These are phyloP conservation scores for Brachycybe producta DNA, from an alignment of 2,888 invertebrate genomes.

Conservation along the genomic window DNA sequence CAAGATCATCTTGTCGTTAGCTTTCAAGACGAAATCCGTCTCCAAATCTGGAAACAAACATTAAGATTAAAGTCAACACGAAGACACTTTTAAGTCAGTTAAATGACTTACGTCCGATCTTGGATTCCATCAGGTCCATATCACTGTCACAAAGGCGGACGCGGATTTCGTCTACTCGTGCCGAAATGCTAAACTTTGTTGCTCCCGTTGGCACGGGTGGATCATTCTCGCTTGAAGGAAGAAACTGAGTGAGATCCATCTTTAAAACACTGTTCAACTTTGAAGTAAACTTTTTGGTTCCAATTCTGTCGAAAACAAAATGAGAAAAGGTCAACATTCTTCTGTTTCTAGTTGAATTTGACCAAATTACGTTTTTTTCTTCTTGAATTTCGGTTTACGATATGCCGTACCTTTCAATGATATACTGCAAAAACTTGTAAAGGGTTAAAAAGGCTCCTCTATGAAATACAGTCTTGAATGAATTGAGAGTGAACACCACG, in stretches of 20 bases:
- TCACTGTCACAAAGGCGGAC: conserved; percentile 56
- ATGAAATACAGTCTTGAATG: conserved; percentile 51
- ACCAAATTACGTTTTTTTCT: not conserved
- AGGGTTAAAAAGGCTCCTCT: conserved; percentile 57
- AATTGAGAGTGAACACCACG: conserved; percentile 53
- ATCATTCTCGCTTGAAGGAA: conserved; percentile 35
- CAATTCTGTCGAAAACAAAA: not conserved
- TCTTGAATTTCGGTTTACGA: not conserved
- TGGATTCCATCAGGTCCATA: conserved; percentile 51
- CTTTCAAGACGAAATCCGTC: conserved; percentile 61
- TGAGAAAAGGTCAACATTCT: not conserved
- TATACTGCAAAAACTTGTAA: conserved; percentile 51
- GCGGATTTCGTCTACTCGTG: conserved; percentile 48
- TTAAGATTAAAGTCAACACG: conserved; percentile 14
- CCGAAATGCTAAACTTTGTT: conserved; percentile 58
- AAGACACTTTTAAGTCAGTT: not conserved
- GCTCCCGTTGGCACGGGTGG: conserved; percentile 63
- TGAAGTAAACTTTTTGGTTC: conserved; percentile 10
- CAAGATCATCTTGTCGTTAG: conserved; percentile 61
- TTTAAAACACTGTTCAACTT: conserved; percentile 9
- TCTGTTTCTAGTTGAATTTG: not conserved
- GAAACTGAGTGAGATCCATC: conserved; percentile 14
- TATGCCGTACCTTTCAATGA: conserved; percentile 36
- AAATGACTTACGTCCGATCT: conserved; percentile 36
- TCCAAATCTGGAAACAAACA: conserved; percentile 44